Conservation (phyloP, 2,113 vertebrate genomes). For the Ginglymostoma cirratum region DNA sequence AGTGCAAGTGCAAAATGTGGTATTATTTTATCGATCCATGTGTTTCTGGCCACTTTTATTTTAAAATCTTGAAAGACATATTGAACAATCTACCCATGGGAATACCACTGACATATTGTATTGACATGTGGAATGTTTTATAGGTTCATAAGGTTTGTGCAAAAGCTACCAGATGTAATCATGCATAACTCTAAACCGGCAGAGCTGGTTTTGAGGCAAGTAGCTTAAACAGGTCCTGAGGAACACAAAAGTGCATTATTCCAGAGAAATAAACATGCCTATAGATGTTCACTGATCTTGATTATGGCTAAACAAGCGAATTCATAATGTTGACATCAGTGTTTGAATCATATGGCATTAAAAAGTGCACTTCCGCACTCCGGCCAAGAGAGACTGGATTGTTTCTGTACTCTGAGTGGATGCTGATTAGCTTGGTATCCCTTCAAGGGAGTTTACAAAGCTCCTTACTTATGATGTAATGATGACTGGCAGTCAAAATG, state of each 20-base stretch:
- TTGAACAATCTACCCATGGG: background rate
- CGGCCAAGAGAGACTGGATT: background rate
- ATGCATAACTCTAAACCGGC: background rate
- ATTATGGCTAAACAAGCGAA: background rate
- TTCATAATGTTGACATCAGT: slow-evolving; percentile 6
- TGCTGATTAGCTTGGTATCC: background rate
- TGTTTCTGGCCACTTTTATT: background rate
- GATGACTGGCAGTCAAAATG: background rate
- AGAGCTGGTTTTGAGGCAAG: background rate
- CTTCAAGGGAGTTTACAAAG: slow-evolving; percentile 18
- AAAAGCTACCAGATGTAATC: background rate
- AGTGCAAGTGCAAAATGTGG: background rate
- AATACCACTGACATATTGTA: background rate
- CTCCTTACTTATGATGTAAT: slow-evolving; percentile 21
- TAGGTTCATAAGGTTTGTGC: background rate
- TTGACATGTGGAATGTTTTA: background rate
- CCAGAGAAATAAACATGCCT: background rate
- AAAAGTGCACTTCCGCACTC: background rate
- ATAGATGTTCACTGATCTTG: slow-evolving; percentile 6
- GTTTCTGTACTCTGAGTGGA: background rate
- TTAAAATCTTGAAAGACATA: background rate
- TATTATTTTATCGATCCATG: background rate
- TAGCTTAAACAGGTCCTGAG: background rate
- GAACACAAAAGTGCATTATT: background rate
- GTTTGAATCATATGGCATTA: background rate